Conservation (phyloP, 2,797 vertebrate species). For the Scyliorhinus canicula region DNA sequence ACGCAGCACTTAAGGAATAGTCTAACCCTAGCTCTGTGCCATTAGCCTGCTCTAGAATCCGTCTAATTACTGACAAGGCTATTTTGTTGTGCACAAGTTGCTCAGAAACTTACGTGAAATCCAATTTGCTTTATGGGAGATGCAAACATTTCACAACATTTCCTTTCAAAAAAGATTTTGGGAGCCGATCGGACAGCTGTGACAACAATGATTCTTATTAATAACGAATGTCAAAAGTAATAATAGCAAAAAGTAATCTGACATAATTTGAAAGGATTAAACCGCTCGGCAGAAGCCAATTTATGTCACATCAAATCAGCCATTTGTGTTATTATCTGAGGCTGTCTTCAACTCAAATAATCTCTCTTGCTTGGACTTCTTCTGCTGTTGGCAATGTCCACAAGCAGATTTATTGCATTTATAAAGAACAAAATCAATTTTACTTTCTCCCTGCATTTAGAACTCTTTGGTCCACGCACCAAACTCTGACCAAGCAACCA, state of each 20-base stretch:
- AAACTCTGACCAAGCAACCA: not conserved
- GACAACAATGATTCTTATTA: slow-evolving; percentile 16
- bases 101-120: not conserved
- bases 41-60: not conserved
- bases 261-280: slow-evolving; percentile 26
- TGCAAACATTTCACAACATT: not conserved
- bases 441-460: not conserved
- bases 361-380: not conserved
- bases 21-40: not conserved
- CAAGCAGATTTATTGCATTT: not conserved
- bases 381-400: not conserved
- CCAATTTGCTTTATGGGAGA: not conserved
- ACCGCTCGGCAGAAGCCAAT: not conserved
- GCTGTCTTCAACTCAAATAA: slow-evolving; percentile 21
- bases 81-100: not conserved
- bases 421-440: not conserved
- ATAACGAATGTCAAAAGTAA: slow-evolving; percentile 2
- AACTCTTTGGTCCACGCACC: not conserved
- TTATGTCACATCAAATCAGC: not conserved
- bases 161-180: slow-evolving; percentile 17
- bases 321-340: not conserved
- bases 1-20: not conserved
- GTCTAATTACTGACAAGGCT: not conserved
- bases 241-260: slow-evolving; percentile 6
- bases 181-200: not conserved